These are phyloP conservation scores for Atopsyche davidsoni DNA, from an alignment of 1,140 invertebrate genomes.

Conservation along the genomic window DNA sequence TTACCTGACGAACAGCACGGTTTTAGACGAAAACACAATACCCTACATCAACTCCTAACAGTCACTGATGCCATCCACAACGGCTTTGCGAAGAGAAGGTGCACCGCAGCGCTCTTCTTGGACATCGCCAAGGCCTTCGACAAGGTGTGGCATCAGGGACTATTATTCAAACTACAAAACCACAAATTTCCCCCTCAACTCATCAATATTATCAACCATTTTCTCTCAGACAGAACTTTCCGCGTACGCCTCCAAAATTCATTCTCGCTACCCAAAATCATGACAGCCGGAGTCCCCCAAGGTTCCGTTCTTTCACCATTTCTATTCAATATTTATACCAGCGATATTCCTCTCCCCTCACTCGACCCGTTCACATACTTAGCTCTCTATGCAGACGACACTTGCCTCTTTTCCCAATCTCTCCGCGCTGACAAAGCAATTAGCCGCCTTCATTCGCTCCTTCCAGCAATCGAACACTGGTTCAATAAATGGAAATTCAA, in stretches of 20 bases:
- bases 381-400: conserved; percentile 32
- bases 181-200: conserved; percentile 19
- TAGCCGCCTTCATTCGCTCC: conserved; percentile 22
- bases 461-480: conserved; percentile 22
- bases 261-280: conserved; percentile 9
- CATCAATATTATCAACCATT: conserved; percentile 28
- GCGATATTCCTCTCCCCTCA: conserved; percentile 24
- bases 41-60: conserved; percentile 25
- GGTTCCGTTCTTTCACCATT: conserved; percentile 26
- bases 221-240: conserved; percentile 30
- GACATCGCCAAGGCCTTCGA: conserved; percentile 38
- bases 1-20: conserved; percentile 28
- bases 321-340: conserved; percentile 27
- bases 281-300: conserved; percentile 30
- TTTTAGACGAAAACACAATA: conserved; percentile 24
- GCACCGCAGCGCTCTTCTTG: conserved; percentile 27
- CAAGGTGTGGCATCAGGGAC: conserved; percentile 31
- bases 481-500: conserved; percentile 31
- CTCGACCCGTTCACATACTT: conserved; percentile 6
- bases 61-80: conserved; percentile 24
- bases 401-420: conserved; percentile 20
- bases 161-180: conserved; percentile 26
- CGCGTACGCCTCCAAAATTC: conserved; percentile 25
- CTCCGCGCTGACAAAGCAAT: conserved; percentile 10
- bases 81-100: conserved; percentile 25